These are phyloP conservation scores for Prunella strophiata DNA, from an alignment of 2,797 vertebrate genomes.

Conservation along the genomic window DNA sequence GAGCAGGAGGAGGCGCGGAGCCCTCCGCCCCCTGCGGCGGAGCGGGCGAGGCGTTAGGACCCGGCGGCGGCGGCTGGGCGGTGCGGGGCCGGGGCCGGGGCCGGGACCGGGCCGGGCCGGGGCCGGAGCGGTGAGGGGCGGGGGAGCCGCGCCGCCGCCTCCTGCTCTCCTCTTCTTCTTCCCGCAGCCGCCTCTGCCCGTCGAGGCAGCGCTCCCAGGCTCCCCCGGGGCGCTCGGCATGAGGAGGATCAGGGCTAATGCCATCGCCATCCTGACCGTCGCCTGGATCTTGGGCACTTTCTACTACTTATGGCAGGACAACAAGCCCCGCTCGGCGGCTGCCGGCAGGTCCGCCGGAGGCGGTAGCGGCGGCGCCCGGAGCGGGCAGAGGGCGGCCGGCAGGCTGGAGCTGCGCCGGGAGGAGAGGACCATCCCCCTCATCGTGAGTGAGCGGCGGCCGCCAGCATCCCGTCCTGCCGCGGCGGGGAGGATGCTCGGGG, in stretches of 20 bases:
- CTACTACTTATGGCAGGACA: constrained; percentile 99
- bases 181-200: constrained; percentile 3
- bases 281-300: constrained; percentile 98
- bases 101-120: no score
- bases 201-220: constrained; percentile 27
- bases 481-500: neutral
- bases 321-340: constrained; percentile 86
- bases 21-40: constrained; percentile 39
- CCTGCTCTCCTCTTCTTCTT: neutral
- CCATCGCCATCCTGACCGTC: constrained; percentile 96
- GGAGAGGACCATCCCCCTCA: constrained; percentile 89
- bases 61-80: constrained; percentile 70
- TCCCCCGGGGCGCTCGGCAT: constrained; percentile 82
- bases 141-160: neutral
- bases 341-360: constrained; percentile 60
- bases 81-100: neutral
- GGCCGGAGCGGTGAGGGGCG: neutral
- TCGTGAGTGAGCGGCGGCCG: constrained; percentile 81
- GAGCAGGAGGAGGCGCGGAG: neutral
- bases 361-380: constrained; percentile 61
- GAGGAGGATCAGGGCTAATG: constrained; percentile 98
- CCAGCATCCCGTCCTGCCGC: neutral
- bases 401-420: constrained; percentile 88
- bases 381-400: constrained; percentile 78
- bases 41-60: constrained; percentile 77